These are phyloP conservation scores for Azorinus chamasolen DNA, from an alignment of 2,888 invertebrate genomes.

Conservation along the genomic window DNA sequence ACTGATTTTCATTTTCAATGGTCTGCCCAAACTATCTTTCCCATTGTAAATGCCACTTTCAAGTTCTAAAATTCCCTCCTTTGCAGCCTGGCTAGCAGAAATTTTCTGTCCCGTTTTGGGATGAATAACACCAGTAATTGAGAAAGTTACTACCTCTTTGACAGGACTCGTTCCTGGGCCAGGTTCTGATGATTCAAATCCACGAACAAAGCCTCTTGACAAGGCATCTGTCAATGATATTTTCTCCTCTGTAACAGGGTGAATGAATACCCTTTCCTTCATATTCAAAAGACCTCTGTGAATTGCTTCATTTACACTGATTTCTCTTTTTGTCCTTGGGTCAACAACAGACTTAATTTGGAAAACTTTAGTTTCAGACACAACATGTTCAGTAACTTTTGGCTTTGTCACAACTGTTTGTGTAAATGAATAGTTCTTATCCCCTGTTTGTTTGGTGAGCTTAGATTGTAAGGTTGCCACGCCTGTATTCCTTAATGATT, in stretches of 20 bases:
- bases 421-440: constrained; percentile 76
- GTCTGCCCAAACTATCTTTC: constrained; percentile 86
- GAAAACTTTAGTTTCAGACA: constrained; percentile 80
- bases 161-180: constrained; percentile 89
- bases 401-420: constrained; percentile 80
- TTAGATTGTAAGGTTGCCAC: constrained; percentile 75
- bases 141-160: constrained; percentile 92
- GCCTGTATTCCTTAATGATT: constrained; percentile 54
- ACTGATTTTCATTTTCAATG: constrained; percentile 92
- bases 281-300: constrained; percentile 94
- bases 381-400: constrained; percentile 73
- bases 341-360: constrained; percentile 83
- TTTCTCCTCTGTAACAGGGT: constrained; percentile 93
- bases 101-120: constrained; percentile 95
- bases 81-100: constrained; percentile 90
- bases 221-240: constrained; percentile 94
- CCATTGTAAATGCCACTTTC: constrained; percentile 88
- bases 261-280: constrained; percentile 87
- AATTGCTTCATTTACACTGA: constrained; percentile 91
- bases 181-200: constrained; percentile 93
- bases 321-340: constrained; percentile 85
- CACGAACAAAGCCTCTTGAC: constrained; percentile 92
- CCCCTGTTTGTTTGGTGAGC: constrained; percentile 62
- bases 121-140: constrained; percentile 93
- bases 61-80: constrained; percentile 91